A percentile compares a stretch with the other conserved stretches of the same genome.
These are phyloP conservation scores for Orchesellides sinensis DNA, from an alignment of 2,888 invertebrate species.

Conservation along the genomic window DNA sequence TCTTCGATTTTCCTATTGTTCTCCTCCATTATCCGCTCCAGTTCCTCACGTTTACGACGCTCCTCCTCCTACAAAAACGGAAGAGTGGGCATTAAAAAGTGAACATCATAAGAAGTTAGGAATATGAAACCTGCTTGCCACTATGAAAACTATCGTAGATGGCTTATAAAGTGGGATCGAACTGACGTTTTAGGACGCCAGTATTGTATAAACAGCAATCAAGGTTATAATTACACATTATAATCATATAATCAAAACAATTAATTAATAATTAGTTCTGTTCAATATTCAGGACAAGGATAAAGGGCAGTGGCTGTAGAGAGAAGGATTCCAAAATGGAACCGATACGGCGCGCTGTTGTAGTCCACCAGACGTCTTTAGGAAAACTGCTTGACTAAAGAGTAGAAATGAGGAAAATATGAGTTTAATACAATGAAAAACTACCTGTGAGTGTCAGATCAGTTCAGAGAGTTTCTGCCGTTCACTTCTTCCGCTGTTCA, in stretches of 20 bases:
- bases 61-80: slow-evolving; percentile 92
- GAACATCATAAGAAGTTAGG: slow-evolving; percentile 26
- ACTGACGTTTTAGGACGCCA: slow-evolving; percentile 48
- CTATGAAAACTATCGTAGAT: slow-evolving; percentile 60
- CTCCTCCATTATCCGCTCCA: slow-evolving; percentile 97
- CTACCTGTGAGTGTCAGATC: slow-evolving; percentile 73
- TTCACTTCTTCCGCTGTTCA: slow-evolving; percentile 72
- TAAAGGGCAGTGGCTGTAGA: slow-evolving; percentile 66
- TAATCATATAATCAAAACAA: slow-evolving; percentile 62
- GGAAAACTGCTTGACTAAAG: slow-evolving; percentile 69
- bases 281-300: slow-evolving; percentile 55
- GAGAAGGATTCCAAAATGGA: slow-evolving; percentile 59
- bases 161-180: slow-evolving; percentile 59
- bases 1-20: slow-evolving; percentile 98
- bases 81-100: slow-evolving; percentile 68
- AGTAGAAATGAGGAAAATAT: slow-evolving; percentile 73
- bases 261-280: slow-evolving; percentile 60
- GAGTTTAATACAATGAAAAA: slow-evolving; percentile 73
- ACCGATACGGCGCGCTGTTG: slow-evolving; percentile 51
- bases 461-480: slow-evolving; percentile 65
- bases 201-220: slow-evolving; percentile 64
- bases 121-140: slow-evolving; percentile 58
- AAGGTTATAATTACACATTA: slow-evolving; percentile 61
- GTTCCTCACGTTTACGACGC: slow-evolving; percentile 94
- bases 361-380: slow-evolving; percentile 59